These are phyloP conservation scores for Apodemus sylvaticus DNA, from an alignment of 2,113 vertebrate genomes.

Conservation along the genomic window DNA sequence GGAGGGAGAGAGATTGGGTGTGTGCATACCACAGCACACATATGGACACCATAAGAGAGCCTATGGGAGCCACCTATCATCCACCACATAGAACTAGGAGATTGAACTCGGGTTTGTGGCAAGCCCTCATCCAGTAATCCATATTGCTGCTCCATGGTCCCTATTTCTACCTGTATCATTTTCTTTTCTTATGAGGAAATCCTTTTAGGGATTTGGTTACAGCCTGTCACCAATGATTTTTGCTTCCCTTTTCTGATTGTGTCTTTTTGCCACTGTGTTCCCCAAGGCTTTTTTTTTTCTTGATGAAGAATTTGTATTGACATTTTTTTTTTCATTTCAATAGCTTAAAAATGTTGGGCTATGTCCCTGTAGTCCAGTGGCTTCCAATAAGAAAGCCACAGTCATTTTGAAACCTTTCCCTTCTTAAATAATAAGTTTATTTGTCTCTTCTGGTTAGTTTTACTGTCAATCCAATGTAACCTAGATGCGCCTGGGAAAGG, in stretches of 20 bases:
- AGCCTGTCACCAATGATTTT: not conserved
- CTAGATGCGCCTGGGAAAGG: not conserved
- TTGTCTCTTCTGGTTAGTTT: not conserved
- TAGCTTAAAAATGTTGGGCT: not conserved
- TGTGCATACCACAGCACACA: not conserved
- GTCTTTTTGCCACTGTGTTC: not conserved
- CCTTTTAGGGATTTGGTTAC: not conserved
- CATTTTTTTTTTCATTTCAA: conserved; percentile 11
- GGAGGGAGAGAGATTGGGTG: not conserved
- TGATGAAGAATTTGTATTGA: not conserved
- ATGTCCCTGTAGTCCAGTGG: not conserved
- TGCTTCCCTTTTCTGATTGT: not conserved
- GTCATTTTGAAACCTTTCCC: not conserved
- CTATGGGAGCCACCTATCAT: not conserved
- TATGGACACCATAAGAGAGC: not conserved
- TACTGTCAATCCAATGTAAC: not conserved
- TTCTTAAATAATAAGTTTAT: not conserved
- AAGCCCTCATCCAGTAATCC: not conserved
- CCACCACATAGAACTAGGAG: too few relatives aligned
- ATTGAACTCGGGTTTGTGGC: not conserved
- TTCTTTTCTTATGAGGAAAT: not conserved
- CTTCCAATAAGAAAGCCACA: not conserved
- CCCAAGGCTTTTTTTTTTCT: not conserved
- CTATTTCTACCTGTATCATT: not conserved
- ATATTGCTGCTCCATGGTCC: not conserved